phyloP scores from a whole-genome alignment of 2,797 vertebrate species.

The Setipinna tenuifilis region DNA sequence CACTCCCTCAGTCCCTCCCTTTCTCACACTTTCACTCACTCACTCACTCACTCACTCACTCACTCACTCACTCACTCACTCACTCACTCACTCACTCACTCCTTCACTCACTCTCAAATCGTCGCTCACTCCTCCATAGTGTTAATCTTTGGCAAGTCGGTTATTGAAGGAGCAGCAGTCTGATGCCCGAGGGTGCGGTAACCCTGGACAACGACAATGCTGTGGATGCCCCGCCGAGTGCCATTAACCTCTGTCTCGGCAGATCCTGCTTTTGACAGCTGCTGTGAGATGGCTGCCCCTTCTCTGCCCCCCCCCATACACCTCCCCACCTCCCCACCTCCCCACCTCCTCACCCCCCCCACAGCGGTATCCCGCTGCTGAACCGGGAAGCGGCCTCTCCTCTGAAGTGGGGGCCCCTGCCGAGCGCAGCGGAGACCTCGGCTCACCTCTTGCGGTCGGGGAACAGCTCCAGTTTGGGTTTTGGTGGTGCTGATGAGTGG shows the following conservation, averaged over 20 bases:
- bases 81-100: neutral
- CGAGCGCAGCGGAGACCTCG: slow-evolving; percentile 44
- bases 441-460: slow-evolving; percentile 28
- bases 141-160: neutral
- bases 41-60: slow-evolving; percentile 10
- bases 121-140: neutral
- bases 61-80: neutral
- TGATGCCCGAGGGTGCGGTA: slow-evolving; percentile 41
- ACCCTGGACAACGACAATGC: slow-evolving; percentile 58
- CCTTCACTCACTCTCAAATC: slow-evolving; percentile 28
- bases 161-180: neutral
- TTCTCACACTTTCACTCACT: neutral
- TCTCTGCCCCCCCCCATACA: too few species aligned
- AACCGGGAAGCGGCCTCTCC: slow-evolving; percentile 54
- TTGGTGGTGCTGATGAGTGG: neutral
- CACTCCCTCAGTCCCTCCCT: neutral
- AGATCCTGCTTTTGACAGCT: slow-evolving; percentile 62
- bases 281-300: slow-evolving; percentile 43
- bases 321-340: neutral
- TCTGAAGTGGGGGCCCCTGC: slow-evolving; percentile 42
- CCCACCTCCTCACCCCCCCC: neutral
- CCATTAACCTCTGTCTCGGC: slow-evolving; percentile 61
- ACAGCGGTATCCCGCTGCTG: slow-evolving; percentile 53
- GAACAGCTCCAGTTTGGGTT: slow-evolving; percentile 13
- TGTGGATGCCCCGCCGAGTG: slow-evolving; percentile 58